phyloP scores from a whole-genome alignment of 2,888 invertebrate species.

The Parnassius apollo region DNA sequence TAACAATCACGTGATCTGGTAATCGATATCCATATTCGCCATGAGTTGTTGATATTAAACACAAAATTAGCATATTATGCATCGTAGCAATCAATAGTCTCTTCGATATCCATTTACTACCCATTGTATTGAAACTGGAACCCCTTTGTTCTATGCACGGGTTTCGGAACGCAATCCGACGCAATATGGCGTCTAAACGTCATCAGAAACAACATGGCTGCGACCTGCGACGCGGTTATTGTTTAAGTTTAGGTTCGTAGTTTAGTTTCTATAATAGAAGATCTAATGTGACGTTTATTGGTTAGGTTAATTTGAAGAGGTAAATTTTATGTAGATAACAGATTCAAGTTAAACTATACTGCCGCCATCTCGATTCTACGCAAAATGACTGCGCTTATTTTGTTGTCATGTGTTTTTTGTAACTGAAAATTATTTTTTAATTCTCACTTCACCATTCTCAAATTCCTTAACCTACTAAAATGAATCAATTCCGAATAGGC shows the following conservation, averaged over 20 bases:
- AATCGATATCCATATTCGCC: slow-evolving; percentile 19
- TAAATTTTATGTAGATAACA: slow-evolving; percentile 7
- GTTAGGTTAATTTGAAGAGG: slow-evolving; percentile 8
- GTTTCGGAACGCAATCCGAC: slow-evolving; percentile 44
- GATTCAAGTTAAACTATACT: slow-evolving; percentile 6
- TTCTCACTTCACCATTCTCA: no score
- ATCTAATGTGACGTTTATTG: no score
- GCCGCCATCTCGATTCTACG: slow-evolving; percentile 1
- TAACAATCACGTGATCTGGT: slow-evolving; percentile 1
- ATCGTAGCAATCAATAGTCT: slow-evolving; percentile 28
- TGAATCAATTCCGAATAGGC: no score
- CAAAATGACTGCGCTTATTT: neutral
- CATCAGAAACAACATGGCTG: slow-evolving; percentile 67
- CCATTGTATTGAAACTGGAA: slow-evolving; percentile 55
- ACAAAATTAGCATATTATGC: slow-evolving; percentile 37
- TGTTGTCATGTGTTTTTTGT: no score
- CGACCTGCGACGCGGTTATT: slow-evolving; percentile 54
- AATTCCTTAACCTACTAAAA: no score
- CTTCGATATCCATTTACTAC: slow-evolving; percentile 41
- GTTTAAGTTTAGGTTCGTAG: slow-evolving; percentile 49
- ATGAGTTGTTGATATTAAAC: slow-evolving; percentile 32
- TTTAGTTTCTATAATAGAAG: neutral
- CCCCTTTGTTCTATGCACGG: slow-evolving; percentile 57
- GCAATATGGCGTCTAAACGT: slow-evolving; percentile 61
- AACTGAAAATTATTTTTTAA: no score